Percentiles rank a stretch among this genome's conserved stretches.
These are phyloP conservation scores for Toxostoma redivivum DNA, from an alignment of 2,113 vertebrate genomes.

Conservation along the genomic window DNA sequence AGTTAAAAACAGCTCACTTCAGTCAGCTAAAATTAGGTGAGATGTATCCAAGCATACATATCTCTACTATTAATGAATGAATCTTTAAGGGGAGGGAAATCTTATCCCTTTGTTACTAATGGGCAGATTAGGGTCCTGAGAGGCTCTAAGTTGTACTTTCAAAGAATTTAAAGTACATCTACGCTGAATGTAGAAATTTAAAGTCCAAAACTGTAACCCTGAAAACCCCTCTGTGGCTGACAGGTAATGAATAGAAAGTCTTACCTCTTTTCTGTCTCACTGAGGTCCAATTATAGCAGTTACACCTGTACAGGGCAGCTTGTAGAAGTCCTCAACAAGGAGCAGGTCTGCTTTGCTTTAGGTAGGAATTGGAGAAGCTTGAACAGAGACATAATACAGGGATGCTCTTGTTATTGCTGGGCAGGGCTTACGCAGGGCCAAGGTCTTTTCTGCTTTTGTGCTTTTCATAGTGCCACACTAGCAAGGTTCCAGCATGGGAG, in stretches of 20 bases:
- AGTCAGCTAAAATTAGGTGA: neutral
- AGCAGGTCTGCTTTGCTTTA: neutral
- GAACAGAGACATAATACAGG: neutral
- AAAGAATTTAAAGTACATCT: neutral
- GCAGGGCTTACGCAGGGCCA: neutral
- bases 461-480: fast-evolving
- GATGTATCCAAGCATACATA: neutral
- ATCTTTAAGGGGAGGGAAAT: neutral
- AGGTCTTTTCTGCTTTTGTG: neutral
- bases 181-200: neutral
- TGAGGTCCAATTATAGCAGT: neutral
- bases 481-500: neutral
- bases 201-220: neutral
- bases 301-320: neutral
- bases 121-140: neutral
- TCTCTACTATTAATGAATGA: neutral
- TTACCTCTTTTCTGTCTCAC: neutral
- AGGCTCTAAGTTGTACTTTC: neutral
- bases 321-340: neutral
- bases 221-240: neutral
- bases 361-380: neutral
- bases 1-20: neutral
- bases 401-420: neutral
- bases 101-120: neutral
- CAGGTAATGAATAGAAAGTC: neutral